A percentile compares a stretch with the other conserved stretches of the same genome.
phyloP scores from a whole-genome alignment of 2,888 invertebrate genomes.

The Hypena proboscidalis region DNA sequence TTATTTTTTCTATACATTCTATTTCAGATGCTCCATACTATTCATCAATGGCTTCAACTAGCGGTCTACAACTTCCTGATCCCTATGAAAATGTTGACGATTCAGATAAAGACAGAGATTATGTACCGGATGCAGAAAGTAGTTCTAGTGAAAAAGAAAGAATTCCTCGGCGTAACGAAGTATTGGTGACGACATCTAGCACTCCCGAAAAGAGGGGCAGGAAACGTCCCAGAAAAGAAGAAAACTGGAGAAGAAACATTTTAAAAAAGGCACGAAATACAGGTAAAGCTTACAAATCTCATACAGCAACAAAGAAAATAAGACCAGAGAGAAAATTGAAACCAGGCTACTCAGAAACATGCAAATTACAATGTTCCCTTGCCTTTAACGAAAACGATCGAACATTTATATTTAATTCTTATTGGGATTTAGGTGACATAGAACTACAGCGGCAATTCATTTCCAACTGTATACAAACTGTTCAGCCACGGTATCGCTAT shows the following conservation, averaged over 20 bases:
- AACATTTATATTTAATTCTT: conserved; percentile 5
- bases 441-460: conserved; percentile 14
- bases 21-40: too few relatives aligned
- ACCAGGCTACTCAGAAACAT: conserved; percentile 5
- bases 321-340: conserved; percentile 7
- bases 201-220: background rate
- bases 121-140: background rate
- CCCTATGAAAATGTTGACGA: background rate
- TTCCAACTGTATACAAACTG: conserved; percentile 11
- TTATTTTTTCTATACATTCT: background rate
- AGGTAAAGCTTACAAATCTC: conserved; percentile 2
- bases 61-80: background rate
- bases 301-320: conserved; percentile 2
- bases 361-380: conserved; percentile 1
- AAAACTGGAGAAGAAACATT: background rate
- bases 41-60: too few relatives aligned
- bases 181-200: background rate
- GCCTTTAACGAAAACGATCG: conserved; percentile 7
- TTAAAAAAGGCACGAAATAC: background rate
- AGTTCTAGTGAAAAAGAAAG: background rate
- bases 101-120: background rate
- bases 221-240: background rate
- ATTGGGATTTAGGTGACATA: conserved; percentile 9
- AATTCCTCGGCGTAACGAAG: background rate
- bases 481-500: too few relatives aligned